Conservation (phyloP, 37 sponge, comb jelly and placozoan species). For the Mnemiopsis leidyi region DNA sequence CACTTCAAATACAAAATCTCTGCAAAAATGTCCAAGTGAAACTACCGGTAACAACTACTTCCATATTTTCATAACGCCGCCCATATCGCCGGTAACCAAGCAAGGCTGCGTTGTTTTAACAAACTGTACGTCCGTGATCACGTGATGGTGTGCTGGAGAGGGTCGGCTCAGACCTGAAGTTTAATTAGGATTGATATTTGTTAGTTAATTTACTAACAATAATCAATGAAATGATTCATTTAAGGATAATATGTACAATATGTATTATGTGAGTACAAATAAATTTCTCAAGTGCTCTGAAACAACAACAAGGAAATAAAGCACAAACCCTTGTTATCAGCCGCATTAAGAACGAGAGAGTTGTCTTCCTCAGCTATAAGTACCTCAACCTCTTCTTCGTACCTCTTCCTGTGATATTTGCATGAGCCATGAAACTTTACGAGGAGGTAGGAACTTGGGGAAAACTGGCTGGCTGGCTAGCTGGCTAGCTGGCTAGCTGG, state of each 20-base stretch:
- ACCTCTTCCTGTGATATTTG: not conserved
- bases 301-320: too few species aligned
- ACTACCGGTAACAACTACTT: not conserved
- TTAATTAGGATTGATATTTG: too few species aligned
- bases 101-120: constrained; percentile 53
- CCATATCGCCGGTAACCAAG: constrained; percentile 48
- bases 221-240: not conserved
- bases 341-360: not conserved
- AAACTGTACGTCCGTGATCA: constrained; percentile 17
- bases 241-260: too few species aligned
- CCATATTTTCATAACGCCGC: constrained; percentile 58
- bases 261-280: too few species aligned
- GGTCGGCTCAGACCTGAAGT: constrained; percentile 7
- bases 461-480: too few species aligned
- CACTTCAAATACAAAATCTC: too few species aligned
- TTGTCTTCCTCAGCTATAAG: not conserved
- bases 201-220: not conserved
- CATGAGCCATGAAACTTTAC: too few species aligned
- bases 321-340: constrained; percentile 5
- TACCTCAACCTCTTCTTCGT: constrained; percentile 33
- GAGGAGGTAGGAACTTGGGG: too few species aligned
- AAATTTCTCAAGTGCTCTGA: too few species aligned
- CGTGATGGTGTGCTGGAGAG: constrained; percentile 60
- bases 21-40: too few species aligned
- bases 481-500: too few species aligned